Conservation (phyloP, 2,888 invertebrate species). For the Leptopilina myrica region DNA sequence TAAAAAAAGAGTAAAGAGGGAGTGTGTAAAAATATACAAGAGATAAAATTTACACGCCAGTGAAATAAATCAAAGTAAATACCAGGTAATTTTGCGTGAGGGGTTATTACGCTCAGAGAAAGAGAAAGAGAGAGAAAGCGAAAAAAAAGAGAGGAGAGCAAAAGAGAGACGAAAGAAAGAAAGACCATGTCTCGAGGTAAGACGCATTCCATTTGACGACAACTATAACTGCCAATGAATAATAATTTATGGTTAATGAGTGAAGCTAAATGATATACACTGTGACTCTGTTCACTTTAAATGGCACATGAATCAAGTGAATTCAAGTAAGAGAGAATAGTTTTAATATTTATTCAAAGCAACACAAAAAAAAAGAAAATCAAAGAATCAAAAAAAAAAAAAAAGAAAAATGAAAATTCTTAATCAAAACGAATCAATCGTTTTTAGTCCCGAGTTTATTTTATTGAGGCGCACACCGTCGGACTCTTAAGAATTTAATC, state of each 20-base stretch:
- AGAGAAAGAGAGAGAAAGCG: too few species aligned
- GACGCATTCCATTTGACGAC: constrained; percentile 24
- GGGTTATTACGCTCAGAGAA: constrained; percentile 10
- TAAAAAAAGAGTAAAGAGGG: background rate
- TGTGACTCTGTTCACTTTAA: constrained; percentile 3
- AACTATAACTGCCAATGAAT: constrained; percentile 32
- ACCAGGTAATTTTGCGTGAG: constrained; percentile 22
- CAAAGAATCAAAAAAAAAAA: background rate
- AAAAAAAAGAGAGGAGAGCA: too few species aligned
- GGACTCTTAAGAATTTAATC: constrained; percentile 13
- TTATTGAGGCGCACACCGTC: background rate
- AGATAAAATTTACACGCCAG: background rate
- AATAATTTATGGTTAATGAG: constrained; percentile 26
- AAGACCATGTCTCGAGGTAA: background rate
- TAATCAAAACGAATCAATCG: constrained; percentile 20
- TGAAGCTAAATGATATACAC: constrained; percentile 6
- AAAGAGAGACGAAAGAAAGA: too few species aligned
- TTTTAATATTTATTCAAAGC: background rate
- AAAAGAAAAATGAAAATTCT: background rate
- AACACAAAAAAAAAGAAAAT: background rate
- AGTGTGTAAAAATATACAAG: background rate
- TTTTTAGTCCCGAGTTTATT: background rate
- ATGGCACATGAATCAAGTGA: background rate
- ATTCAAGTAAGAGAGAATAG: constrained; percentile 16
- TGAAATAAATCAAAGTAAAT: constrained; percentile 24